Evolutionary conservation across 2,888 invertebrate genomes (phyloP), one percentile per base, ranked within the genome.

Genomic region (Tetheella fluctuosa): DNA sequence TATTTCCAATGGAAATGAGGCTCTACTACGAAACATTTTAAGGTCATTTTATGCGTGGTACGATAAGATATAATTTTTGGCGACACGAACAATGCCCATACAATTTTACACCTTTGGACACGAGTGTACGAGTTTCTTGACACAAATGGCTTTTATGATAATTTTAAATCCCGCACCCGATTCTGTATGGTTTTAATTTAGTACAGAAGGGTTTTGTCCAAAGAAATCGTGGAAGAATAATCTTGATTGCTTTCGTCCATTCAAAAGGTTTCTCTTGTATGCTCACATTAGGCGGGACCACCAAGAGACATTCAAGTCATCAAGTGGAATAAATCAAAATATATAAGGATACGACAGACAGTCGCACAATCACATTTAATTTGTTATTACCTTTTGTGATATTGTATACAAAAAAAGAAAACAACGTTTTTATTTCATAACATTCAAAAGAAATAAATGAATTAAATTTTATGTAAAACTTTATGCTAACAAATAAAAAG

Each of bases 21-120:
- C 67, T 58, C 54, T 57, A 71, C 67, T 60, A 59, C 66, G 59
- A 54, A 23, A 52, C 17, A 48, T 57, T 57, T 66, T 60, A 62
- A 59, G 42, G 54, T 23, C 59, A 60, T 70, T 69, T 66, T 57
- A 60, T 56, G 37, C 20, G 34, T 17, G 30, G 54, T 17, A 23
- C 34, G 34, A 30, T 52, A 56, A 20, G 20, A 37, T 54, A 54
- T 60, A 52, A 1, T 65, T 69, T 67, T 69, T 60, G 62, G 57
- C 70, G 59, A 60, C 58, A 64, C 58, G 66, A 71, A 85, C 85
- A 87, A 86, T 83, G 68, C 63, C 72, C 71, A 79, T 82, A 81
- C 82, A 84, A 84, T 82, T 82, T 84, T 71, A 80, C 76, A 78
- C 79, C 70, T 77, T 77, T 81, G 73, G 71, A 71, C 69, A 75